Evolutionary conservation across 2,113 vertebrate species (phyloP).

Genomic region (Dicentrarchus labrax): DNA sequence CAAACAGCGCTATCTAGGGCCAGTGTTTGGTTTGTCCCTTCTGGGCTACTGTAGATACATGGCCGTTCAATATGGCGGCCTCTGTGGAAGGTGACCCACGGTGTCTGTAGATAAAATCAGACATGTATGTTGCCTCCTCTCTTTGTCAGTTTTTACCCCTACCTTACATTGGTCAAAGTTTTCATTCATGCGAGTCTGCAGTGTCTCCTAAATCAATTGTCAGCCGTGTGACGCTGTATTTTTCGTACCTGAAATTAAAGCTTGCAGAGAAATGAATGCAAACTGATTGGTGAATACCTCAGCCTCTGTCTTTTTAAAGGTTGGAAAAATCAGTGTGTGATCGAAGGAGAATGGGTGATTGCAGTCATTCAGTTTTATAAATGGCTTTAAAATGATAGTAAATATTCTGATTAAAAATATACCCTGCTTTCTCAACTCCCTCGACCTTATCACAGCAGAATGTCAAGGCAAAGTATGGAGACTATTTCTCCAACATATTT

Average conservation of each 20-base stretch:
- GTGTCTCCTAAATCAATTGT: background rate
- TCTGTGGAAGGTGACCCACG: no score
- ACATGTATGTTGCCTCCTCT: no score
- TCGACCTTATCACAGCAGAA: conserved; percentile 1
- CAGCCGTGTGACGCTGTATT: background rate
- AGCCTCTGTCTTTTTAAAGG: conserved; percentile 19
- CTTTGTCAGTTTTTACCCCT: background rate
- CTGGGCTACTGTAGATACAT: no score
- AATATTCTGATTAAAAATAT: background rate
- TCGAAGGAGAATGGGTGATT: conserved; percentile 8
- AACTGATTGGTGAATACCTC: conserved; percentile 21
- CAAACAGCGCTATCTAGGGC: no score
- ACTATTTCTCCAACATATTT: background rate
- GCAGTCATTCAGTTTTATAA: conserved; percentile 24
- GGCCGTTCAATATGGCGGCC: no score
- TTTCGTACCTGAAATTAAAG: conserved; percentile 32
- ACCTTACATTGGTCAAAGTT: background rate
- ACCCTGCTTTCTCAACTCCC: background rate
- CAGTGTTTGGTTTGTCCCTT: no score
- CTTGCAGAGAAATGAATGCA: conserved; percentile 6
- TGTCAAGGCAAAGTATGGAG: background rate
- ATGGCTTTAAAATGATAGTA: background rate
- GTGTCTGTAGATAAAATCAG: no score
- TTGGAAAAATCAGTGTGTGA: background rate
- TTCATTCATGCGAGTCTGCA: background rate